A percentile compares a stretch with the other conserved stretches of the same genome.
Evolutionary conservation across 2,113 vertebrate genomes (phyloP).

Genomic region (Hemibagrus wyckioides): DNA sequence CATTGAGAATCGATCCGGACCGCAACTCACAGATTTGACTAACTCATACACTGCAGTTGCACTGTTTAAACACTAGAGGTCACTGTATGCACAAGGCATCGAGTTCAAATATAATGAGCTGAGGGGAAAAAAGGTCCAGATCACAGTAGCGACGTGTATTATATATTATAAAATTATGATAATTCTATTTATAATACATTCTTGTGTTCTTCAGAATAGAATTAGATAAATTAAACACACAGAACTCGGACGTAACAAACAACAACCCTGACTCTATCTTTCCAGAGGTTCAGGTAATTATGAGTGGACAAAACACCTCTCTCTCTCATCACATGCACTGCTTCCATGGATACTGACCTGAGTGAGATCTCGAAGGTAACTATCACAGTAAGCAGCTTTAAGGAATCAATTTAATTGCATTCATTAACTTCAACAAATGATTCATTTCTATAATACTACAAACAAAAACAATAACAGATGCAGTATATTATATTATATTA

Average conservation of each 20-base stretch:
- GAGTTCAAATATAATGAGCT: too few species aligned
- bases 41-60: too few species aligned
- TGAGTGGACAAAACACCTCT: not conserved
- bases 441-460: not conserved
- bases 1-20: too few species aligned
- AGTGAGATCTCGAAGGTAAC: not conserved
- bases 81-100: too few species aligned
- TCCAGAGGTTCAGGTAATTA: not conserved
- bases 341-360: constrained; percentile 18
- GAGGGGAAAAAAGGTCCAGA: too few species aligned
- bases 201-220: not conserved
- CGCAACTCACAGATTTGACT: too few species aligned
- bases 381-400: constrained; percentile 1
- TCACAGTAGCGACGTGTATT: too few species aligned
- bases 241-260: not conserved
- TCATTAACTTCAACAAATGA: not conserved
- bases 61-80: too few species aligned
- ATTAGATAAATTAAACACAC: not conserved
- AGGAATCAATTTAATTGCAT: not conserved
- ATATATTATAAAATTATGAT: too few species aligned
- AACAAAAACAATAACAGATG: not conserved
- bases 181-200: too few species aligned
- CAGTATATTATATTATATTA: not conserved
- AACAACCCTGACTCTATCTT: not conserved
- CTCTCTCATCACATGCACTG: not conserved